These are phyloP conservation scores for Drosophila kepulauana DNA, from an alignment of 1,140 invertebrate species.

Conservation along the genomic window DNA sequence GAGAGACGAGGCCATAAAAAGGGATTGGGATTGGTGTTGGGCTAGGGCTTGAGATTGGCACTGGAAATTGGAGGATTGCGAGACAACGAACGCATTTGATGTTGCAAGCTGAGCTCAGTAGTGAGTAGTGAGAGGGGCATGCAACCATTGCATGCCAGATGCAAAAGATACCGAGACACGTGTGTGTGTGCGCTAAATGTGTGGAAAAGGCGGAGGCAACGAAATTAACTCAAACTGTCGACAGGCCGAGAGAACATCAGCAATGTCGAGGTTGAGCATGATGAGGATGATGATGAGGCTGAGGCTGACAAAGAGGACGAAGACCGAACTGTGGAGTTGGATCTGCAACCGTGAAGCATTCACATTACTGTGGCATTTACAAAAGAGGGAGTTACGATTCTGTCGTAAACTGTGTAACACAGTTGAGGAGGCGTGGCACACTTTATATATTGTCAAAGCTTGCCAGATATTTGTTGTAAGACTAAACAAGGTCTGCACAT, in stretches of 20 bases:
- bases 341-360: not conserved
- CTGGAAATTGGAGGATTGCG: conserved; percentile 6
- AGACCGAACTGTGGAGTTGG: not conserved
- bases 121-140: conserved; percentile 10
- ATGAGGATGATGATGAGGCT: conserved; percentile 16
- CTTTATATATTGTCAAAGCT: not conserved
- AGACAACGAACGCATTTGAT: not conserved
- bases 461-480: not conserved
- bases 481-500: too few relatives aligned
- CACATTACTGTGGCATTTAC: not conserved
- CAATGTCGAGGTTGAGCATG: conserved; percentile 25
- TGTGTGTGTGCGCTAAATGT: conserved; percentile 41
- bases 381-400: not conserved
- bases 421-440: too few relatives aligned
- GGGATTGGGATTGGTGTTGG: conserved; percentile 53
- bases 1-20: conserved; percentile 52
- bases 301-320: conserved; percentile 31
- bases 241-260: conserved; percentile 49
- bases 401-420: not conserved
- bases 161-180: conserved; percentile 40
- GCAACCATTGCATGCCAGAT: conserved; percentile 41
- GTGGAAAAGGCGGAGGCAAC: conserved; percentile 56
- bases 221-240: conserved; percentile 79
- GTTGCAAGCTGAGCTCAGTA: conserved; percentile 6
- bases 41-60: conserved; percentile 40